Percentiles rank a stretch among this genome's conserved stretches.
Conservation (phyloP, 2,113 vertebrate genomes). For the Cynoglossus semilaevis region DNA sequence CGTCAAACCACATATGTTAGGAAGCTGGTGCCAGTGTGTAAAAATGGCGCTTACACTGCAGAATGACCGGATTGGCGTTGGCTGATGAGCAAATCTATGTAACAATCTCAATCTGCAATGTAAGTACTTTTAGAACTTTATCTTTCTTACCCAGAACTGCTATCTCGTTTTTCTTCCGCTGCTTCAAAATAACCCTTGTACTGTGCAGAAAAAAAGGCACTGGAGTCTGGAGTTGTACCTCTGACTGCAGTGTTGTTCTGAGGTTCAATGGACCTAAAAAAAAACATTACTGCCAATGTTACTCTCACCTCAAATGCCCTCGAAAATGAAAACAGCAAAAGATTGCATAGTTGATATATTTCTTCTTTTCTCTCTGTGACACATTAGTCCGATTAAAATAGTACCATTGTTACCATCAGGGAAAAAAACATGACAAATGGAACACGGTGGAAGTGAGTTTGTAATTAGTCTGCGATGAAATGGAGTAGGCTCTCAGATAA, state of each 20-base stretch:
- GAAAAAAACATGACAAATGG: constrained; percentile 3
- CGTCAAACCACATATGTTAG: too few species aligned
- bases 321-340: constrained; percentile 10
- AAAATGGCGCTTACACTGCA: too few species aligned
- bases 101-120: too few species aligned
- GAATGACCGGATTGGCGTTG: too few species aligned
- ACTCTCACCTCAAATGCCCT: constrained; percentile 5
- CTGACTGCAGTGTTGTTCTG: background rate
- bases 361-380: background rate
- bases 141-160: too few species aligned
- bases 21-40: too few species aligned
- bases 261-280: constrained; percentile 8
- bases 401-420: constrained; percentile 10
- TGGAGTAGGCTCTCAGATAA: constrained; percentile 28
- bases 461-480: constrained; percentile 26
- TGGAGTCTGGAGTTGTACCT: too few species aligned
- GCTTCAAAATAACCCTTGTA: too few species aligned
- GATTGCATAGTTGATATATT: background rate
- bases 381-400: background rate
- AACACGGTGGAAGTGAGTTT: background rate
- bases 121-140: too few species aligned
- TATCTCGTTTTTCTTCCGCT: too few species aligned
- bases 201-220: too few species aligned
- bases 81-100: too few species aligned
- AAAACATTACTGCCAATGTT: background rate